Evolutionary conservation across 2,113 vertebrate species (phyloP), one percentile per base, ranked within the genome.

Genomic region (Gymnorhina tibicen): DNA sequence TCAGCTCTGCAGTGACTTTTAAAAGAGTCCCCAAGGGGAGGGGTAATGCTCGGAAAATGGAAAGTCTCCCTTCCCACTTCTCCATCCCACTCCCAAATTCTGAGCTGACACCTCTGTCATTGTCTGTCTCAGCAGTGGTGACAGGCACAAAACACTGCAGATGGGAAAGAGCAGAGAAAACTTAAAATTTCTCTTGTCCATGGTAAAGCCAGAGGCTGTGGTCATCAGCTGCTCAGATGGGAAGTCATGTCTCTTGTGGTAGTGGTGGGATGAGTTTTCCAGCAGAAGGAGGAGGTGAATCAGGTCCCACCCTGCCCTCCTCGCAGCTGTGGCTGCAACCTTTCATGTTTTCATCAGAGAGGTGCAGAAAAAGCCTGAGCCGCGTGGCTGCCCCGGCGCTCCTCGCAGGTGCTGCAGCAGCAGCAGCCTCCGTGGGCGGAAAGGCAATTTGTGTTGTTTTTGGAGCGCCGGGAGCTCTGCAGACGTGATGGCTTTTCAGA

Each of bases 371-470:
- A 72, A 95, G 42, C 39, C 89, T 59, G 35, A 91, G 84, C 60
- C 53, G 60, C 0, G 0, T 88, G 83, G 67, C 93, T 83, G 79
- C 56, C 84, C 37, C 1, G 0, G 37, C 1, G 0, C 64, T 89
- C 64, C 64, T 92, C 0, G 0, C 55, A 72, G 91, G 81, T 94
- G 77, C 59, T 0, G 7, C n/a, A 2, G 55, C 73, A 1, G 41
- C 68, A 80, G 84, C 91, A 87, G 87, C 66, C 46, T 78, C 81
- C 2, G 49, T 81, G 87, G 93, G 87, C 1, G 47, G 85, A 89
- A 87, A 91, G 77, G 77, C 39, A 81, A 81, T 91, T 89, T 85
- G 56, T 85, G 87, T 68, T 87, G 87, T 5, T 84, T 84, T 84
- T 2, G 11, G 69, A 77, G 60, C 56, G 72, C 18, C 1, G 0